A percentile compares a stretch with the other conserved stretches of the same genome.
Evolutionary conservation across 2,113 vertebrate genomes (phyloP).

Genomic region (Garra rufa): DNA sequence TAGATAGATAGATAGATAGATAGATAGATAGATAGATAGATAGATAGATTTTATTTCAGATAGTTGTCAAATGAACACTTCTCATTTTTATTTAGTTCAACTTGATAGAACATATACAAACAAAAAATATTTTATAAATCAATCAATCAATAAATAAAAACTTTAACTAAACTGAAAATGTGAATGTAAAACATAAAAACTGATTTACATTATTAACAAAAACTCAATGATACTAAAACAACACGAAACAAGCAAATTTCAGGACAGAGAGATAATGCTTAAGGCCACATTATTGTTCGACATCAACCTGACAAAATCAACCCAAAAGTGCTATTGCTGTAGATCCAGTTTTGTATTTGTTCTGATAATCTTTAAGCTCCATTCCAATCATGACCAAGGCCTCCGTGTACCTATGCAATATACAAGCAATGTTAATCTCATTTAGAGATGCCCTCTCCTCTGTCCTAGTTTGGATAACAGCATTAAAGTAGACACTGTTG

Average conservation of each 20-base stretch:
- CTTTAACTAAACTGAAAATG: no score
- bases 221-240: neutral
- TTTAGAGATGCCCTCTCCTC: conserved; percentile 74
- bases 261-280: neutral
- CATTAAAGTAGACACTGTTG: conserved; percentile 49
- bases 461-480: conserved; percentile 60
- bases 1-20: no score
- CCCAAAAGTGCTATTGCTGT: neutral
- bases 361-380: conserved; percentile 67
- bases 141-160: no score
- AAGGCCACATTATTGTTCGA: neutral
- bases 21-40: no score
- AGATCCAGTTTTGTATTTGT: conserved; percentile 5
- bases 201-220: neutral
- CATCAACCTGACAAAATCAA: neutral
- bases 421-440: conserved; percentile 68
- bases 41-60: no score
- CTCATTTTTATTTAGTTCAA: no score
- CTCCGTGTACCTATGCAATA: conserved; percentile 70
- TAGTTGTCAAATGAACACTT: no score
- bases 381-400: conserved; percentile 70
- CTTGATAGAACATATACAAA: no score
- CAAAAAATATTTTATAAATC: no score
- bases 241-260: neutral
- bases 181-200: neutral